phyloP scores from a whole-genome alignment of 2,113 vertebrate genomes.

The Meleagris gallopavo region DNA sequence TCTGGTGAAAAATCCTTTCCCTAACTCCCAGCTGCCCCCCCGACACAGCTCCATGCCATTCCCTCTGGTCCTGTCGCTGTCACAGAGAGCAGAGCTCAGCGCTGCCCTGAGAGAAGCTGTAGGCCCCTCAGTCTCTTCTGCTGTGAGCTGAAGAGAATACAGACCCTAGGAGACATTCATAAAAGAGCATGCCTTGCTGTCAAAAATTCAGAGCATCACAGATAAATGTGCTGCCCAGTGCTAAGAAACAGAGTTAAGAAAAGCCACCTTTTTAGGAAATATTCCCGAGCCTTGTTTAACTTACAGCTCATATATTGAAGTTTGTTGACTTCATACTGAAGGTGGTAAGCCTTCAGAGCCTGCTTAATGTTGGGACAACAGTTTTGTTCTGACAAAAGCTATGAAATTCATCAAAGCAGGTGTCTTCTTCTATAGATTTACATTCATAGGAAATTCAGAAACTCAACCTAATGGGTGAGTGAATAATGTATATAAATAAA shows the following conservation, averaged over 20 bases:
- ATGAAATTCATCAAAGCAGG: not conserved
- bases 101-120: no score
- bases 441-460: not conserved
- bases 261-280: not conserved
- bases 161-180: not conserved
- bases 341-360: not conserved
- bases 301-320: not conserved
- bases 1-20: no score
- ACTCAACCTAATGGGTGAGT: not conserved
- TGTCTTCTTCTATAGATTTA: not conserved
- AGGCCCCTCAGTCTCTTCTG: no score
- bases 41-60: no score
- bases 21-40: no score
- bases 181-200: not conserved
- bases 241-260: not conserved
- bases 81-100: no score
- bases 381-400: not conserved
- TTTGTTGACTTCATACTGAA: not conserved
- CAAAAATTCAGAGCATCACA: not conserved
- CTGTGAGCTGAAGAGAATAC: no score
- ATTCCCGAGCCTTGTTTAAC: not conserved
- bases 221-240: not conserved
- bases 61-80: no score
- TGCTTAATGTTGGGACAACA: not conserved
- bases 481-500: not conserved